A percentile compares a stretch with the other conserved stretches of the same genome.
These are phyloP conservation scores for Myrmophylax atrothorax DNA, from an alignment of 2,113 vertebrate genomes.

Conservation along the genomic window DNA sequence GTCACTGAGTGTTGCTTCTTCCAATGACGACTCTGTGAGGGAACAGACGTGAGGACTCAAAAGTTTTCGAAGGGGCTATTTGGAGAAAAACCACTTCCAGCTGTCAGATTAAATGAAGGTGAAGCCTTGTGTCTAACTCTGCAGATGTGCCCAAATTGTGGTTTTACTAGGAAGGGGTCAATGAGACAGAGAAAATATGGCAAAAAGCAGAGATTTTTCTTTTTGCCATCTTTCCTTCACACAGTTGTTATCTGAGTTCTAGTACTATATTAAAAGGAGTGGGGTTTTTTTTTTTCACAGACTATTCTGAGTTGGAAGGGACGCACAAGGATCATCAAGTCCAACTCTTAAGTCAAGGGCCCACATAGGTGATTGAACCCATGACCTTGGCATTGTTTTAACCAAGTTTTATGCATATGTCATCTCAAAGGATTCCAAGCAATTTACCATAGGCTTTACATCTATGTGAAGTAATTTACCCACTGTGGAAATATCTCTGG, in stretches of 20 bases:
- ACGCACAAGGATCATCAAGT: no score
- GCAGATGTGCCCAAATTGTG: neutral
- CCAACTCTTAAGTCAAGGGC: no score
- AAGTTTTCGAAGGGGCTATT: neutral
- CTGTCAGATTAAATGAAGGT: neutral
- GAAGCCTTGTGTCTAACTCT: neutral
- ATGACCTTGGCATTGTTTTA: no score
- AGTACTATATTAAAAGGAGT: neutral
- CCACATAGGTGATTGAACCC: no score
- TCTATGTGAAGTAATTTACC: neutral
- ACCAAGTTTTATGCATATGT: neutral
- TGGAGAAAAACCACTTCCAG: constrained; percentile 2
- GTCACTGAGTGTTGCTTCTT: neutral
- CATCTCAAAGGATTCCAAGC: neutral
- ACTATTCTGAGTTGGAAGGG: no score
- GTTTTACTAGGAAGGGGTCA: neutral
- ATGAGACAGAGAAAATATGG: neutral
- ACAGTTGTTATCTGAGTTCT: neutral
- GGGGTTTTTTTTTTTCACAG: no score
- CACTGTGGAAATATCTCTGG: neutral
- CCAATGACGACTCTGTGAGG: neutral
- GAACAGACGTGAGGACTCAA: neutral
- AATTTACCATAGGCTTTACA: neutral
- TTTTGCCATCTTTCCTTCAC: neutral
- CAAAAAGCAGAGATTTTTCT: neutral